Evolutionary conservation across 1,140 invertebrate species (phyloP).

Genomic region (Geopemphigus sp.): DNA sequence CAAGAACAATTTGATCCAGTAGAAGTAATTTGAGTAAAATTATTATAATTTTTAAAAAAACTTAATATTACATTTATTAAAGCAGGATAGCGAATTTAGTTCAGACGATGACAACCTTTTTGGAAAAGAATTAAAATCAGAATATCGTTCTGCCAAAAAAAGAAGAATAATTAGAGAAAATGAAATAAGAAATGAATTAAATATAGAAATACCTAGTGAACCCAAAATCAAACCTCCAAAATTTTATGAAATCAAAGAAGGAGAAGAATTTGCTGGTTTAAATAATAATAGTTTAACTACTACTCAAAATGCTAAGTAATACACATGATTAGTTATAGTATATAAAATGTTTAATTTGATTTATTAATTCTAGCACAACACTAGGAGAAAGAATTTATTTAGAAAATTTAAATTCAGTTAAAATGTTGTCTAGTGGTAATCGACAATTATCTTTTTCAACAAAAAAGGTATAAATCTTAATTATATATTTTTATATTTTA

Average conservation of each 20-base stretch:
- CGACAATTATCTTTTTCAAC: conserved; percentile 52
- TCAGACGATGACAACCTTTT: conserved; percentile 70
- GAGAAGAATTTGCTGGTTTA: conserved; percentile 62
- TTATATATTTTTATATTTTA: background rate
- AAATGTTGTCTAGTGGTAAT: conserved; percentile 52
- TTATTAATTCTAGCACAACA: conserved; percentile 47
- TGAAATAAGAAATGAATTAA: conserved; percentile 55
- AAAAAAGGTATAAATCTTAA: conserved; percentile 50
- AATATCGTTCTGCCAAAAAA: conserved; percentile 59
- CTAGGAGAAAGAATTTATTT: conserved; percentile 51
- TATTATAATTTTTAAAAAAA: too few relatives aligned
- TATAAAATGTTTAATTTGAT: background rate
- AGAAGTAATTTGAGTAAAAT: conserved; percentile 55
- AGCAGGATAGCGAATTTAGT: conserved; percentile 57
- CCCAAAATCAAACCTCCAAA: conserved; percentile 57
- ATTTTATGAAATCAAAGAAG: conserved; percentile 66
- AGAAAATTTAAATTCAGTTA: conserved; percentile 50
- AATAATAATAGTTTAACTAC: conserved; percentile 50
- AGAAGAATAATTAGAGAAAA: conserved; percentile 56
- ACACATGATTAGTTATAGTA: conserved; percentile 52
- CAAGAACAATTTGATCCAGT: conserved; percentile 59
- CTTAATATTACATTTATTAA: conserved; percentile 1
- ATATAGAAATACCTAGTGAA: conserved; percentile 53
- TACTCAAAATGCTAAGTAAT: conserved; percentile 19
- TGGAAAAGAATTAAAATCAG: conserved; percentile 75